These are phyloP conservation scores for Drosophila multiciliata DNA, from an alignment of 2,888 invertebrate genomes.

Conservation along the genomic window DNA sequence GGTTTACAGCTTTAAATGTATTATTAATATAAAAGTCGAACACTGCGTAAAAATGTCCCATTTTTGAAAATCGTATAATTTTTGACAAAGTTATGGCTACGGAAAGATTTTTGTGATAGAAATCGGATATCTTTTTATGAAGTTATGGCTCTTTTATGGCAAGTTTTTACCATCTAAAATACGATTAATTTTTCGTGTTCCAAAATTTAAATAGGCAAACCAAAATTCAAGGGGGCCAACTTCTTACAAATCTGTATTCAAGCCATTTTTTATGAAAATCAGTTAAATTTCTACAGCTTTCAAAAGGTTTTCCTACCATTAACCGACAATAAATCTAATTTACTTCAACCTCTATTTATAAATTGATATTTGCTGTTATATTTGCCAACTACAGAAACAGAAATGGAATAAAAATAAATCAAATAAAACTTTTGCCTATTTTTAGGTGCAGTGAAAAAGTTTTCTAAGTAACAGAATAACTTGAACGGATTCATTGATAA, in stretches of 20 bases:
- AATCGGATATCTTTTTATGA: background rate
- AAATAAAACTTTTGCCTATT: constrained; percentile 37
- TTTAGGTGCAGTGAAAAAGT: constrained; percentile 24
- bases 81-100: background rate
- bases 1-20: background rate
- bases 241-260: background rate
- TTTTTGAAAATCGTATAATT: background rate
- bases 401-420: background rate
- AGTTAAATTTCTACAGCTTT: background rate
- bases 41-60: background rate
- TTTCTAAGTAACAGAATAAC: constrained; percentile 3
- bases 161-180: background rate
- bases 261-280: background rate
- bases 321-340: background rate
- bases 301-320: background rate
- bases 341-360: background rate
- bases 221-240: too few species aligned
- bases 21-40: background rate
- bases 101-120: background rate
- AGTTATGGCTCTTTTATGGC: background rate
- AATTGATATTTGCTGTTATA: background rate
- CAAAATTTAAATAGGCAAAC: too few species aligned
- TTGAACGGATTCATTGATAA: constrained; percentile 61
- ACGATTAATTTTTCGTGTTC: background rate
- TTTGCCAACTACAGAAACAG: background rate